Percentiles rank a stretch among this genome's conserved stretches.
phyloP scores from a whole-genome alignment of 2,113 vertebrate genomes.

The Rafetus swinhoei region DNA sequence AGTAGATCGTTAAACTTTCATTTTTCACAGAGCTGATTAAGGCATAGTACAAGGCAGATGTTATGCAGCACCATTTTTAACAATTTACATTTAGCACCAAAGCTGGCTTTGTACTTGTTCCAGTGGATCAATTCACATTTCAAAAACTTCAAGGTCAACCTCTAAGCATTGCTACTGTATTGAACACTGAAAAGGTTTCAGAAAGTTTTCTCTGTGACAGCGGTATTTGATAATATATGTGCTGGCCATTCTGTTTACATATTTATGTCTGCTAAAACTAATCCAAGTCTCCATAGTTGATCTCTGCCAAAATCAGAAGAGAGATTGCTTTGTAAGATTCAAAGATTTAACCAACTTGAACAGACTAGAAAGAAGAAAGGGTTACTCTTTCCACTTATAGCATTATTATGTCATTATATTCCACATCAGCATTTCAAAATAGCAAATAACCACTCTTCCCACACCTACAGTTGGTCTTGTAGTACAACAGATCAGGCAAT shows the following conservation, averaged over 20 bases:
- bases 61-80: constrained; percentile 78
- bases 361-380: background rate
- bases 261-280: constrained; percentile 45
- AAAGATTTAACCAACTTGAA: constrained; percentile 16
- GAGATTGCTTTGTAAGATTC: constrained; percentile 23
- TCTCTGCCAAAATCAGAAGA: constrained; percentile 21
- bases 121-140: constrained; percentile 77
- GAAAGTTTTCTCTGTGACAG: constrained; percentile 66
- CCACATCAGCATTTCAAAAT: constrained; percentile 42
- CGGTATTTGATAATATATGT: constrained; percentile 47
- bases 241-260: constrained; percentile 23
- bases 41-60: constrained; percentile 85
- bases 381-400: background rate
- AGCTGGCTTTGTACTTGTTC: constrained; percentile 80
- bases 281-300: constrained; percentile 43
- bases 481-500: constrained; percentile 33
- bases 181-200: constrained; percentile 70
- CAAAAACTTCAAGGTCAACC: constrained; percentile 80
- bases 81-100: constrained; percentile 83
- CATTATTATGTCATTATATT: constrained; percentile 47
- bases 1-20: constrained; percentile 88
- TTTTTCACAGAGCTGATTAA: constrained; percentile 87
- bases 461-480: background rate
- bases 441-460: constrained; percentile 41
- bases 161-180: constrained; percentile 58